Base-by-base conservation (phyloP, 2,797 vertebrate species). In the Pseudomugil tenellus region DNA sequence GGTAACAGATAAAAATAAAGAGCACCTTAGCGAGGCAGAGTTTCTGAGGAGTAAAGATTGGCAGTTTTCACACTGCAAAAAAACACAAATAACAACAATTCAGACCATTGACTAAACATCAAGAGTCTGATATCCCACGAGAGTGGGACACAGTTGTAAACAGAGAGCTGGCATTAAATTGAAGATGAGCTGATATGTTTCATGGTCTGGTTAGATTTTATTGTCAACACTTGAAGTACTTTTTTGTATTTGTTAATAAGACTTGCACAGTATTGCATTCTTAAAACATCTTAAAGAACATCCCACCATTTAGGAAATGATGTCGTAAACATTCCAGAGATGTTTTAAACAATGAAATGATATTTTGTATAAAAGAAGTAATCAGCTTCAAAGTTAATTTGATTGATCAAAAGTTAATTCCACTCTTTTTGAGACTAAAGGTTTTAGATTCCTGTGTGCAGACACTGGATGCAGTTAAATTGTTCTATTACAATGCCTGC, bases 401-500 rank as follows among this genome's bases (percentile, higher is more conserved):
- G 39, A 14, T 43, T 43, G 19, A 17, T 43, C 17, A 19, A 9
- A 43, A 19, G 39, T 9, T 43, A 8, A 43, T 8, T 43, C 17
- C 9, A 43, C 17, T 7, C n/a, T 17, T 43, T 43, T 43, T 43
- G 17, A 43, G 39, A n/a, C 6, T 43, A 43, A 43, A 43, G n/a
- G 39, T 41, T 41, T 6, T 19, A 41, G 16, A 41, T 19, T 17
- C 39, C 5, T 14, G 37, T 16, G 14, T 41, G 39, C 5, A 41
- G 9, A 23, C 73, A 70, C 77, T 77, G 58, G 69, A 70, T 53
- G 56, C 13, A 63, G 70, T 76, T 55, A 75, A 78, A 63, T 63
- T 65, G 78, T 69, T 69, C 58, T 74, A 53, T 76, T 66, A 72
- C 68, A 81, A 76, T 54, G 52, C 67, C 32, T 65, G 70, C 70